These are phyloP conservation scores for Polypedilum pembai DNA, from an alignment of 1,140 invertebrate species.

Conservation along the genomic window DNA sequence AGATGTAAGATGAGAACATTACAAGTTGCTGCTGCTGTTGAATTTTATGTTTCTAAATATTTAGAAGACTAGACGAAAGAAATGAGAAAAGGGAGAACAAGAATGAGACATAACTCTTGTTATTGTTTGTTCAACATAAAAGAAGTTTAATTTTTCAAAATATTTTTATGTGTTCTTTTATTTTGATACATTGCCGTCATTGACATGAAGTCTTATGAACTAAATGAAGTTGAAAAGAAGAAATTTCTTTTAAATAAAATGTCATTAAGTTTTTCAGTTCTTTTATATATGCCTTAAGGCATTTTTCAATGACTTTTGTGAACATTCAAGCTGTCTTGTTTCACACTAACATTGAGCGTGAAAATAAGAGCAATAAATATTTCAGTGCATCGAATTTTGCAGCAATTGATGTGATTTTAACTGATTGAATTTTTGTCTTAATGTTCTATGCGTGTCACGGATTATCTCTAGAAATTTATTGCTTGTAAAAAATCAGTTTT, in stretches of 20 bases:
- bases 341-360: not conserved
- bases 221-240: not conserved
- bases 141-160: conserved; percentile 19
- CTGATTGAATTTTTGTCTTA: not conserved
- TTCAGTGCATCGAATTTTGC: not conserved
- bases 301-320: not conserved
- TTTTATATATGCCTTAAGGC: not conserved
- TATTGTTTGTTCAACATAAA: conserved; percentile 14
- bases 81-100: not conserved
- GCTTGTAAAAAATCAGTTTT: not conserved
- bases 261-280: not conserved
- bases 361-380: not conserved
- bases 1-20: not conserved
- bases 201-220: not conserved
- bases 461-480: conserved; percentile 16
- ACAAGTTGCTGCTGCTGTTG: not conserved
- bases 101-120: conserved; percentile 17
- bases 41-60: conserved; percentile 13
- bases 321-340: not conserved
- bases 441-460: not conserved
- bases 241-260: not conserved
- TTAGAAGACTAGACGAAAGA: not conserved
- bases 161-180: not conserved
- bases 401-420: conserved; percentile 17
- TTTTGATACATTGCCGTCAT: not conserved